Evolutionary conservation across 2,888 invertebrate genomes (phyloP).

Genomic region (Hypena proboscidalis): DNA sequence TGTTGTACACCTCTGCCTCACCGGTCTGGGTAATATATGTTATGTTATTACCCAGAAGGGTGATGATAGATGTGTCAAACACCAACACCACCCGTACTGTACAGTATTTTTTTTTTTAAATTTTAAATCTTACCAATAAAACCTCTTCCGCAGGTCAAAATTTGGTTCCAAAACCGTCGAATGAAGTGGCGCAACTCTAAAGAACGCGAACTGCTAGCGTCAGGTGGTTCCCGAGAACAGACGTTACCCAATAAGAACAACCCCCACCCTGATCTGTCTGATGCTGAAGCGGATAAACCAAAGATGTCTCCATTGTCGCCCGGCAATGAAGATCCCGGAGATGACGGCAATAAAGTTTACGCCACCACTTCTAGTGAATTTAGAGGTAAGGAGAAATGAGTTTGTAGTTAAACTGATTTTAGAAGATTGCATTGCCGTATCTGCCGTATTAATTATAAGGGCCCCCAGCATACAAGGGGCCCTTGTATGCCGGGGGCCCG

Average conservation of each 20-base stretch:
- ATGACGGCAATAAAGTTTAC: constrained; percentile 65
- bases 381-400: constrained; percentile 40
- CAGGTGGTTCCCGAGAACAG: constrained; percentile 97
- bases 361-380: constrained; percentile 58
- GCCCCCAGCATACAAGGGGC: no score
- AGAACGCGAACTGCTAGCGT: constrained; percentile 96
- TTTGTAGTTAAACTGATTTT: no score
- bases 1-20: no score
- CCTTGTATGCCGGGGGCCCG: no score
- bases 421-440: no score
- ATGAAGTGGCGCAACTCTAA: constrained; percentile 99
- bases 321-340: constrained; percentile 63
- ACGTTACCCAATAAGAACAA: constrained; percentile 98
- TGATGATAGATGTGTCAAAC: no score
- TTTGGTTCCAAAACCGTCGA: constrained; percentile 97
- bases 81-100: no score
- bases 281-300: constrained; percentile 93
- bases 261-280: constrained; percentile 97
- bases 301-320: constrained; percentile 87
- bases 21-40: no score
- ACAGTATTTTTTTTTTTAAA: no score
- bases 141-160: constrained; percentile 83
- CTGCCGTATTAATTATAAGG: no score
- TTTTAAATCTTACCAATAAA: background rate
- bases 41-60: no score